Percentiles rank a stretch among this genome's conserved stretches.
phyloP scores from a whole-genome alignment of 2,888 invertebrate species.

The Sclerodermus sp. region DNA sequence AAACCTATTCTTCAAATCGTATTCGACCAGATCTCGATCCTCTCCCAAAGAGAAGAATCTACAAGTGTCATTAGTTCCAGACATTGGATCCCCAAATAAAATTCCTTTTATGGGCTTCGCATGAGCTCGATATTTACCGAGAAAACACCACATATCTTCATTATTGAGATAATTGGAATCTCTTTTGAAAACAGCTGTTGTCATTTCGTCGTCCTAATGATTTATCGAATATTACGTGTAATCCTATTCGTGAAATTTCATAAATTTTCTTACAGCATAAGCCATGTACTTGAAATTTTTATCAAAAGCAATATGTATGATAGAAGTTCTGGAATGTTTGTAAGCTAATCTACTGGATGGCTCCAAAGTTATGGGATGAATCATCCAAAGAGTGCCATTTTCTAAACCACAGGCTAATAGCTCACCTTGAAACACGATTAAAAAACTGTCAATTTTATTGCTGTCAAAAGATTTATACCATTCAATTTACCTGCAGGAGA shows the following conservation, averaged over 20 bases:
- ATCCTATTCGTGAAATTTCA: constrained; percentile 5
- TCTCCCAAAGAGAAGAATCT: constrained; percentile 63
- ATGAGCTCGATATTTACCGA: constrained; percentile 68
- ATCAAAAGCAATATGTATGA: constrained; percentile 62
- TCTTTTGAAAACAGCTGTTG: constrained; percentile 58
- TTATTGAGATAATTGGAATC: constrained; percentile 47
- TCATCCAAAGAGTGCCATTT: constrained; percentile 64
- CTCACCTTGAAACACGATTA: constrained; percentile 45
- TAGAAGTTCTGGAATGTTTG: constrained; percentile 56
- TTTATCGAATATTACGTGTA: constrained; percentile 9
- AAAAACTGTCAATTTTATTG: constrained; percentile 24
- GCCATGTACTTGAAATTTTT: constrained; percentile 62
- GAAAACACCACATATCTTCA: constrained; percentile 59
- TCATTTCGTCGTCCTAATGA: constrained; percentile 61
- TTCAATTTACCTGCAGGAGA: constrained; percentile 61
- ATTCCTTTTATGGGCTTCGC: constrained; percentile 63
- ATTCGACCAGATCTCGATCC: constrained; percentile 66
- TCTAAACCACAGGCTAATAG: constrained; percentile 63
- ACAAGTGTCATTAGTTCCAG: constrained; percentile 52
- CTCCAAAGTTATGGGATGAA: constrained; percentile 64
- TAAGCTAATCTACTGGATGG: constrained; percentile 59
- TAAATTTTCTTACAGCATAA: constrained; percentile 57
- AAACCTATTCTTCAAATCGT: constrained; percentile 60
- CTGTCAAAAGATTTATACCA: neutral
- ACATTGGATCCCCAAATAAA: constrained; percentile 60